Evolutionary conservation across 2,797 vertebrate species (phyloP).

Genomic region (Okamejei kenojei): DNA sequence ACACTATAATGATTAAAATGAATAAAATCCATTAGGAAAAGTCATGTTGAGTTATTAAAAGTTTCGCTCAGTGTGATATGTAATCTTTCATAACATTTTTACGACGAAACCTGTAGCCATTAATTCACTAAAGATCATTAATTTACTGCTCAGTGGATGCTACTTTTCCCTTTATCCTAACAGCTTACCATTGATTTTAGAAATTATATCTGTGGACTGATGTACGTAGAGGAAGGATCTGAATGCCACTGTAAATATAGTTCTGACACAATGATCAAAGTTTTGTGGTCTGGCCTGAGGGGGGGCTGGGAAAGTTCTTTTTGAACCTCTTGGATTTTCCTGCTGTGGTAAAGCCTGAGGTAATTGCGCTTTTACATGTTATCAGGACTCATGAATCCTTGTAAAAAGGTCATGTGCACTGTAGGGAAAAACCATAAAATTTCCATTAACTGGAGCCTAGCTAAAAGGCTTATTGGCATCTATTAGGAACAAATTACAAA

Average conservation of each 20-base stretch:
- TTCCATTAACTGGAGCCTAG: constrained; percentile 93
- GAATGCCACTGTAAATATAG: constrained; percentile 64
- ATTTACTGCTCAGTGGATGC: constrained; percentile 75
- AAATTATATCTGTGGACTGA: constrained; percentile 71
- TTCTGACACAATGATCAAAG: constrained; percentile 68
- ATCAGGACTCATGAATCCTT: constrained; percentile 65
- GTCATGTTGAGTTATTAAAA: constrained; percentile 91
- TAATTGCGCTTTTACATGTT: constrained; percentile 70
- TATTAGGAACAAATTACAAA: constrained; percentile 88
- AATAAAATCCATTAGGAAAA: constrained; percentile 98
- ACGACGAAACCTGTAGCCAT: constrained; percentile 73
- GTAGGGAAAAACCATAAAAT: constrained; percentile 87
- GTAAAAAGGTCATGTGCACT: constrained; percentile 83
- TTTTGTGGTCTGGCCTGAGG: constrained; percentile 48
- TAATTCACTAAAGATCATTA: constrained; percentile 79
- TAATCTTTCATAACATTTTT: constrained; percentile 82
- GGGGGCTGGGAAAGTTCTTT: constrained; percentile 57
- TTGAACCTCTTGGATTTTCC: constrained; percentile 53
- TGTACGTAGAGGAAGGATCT: constrained; percentile 63
- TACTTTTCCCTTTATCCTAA: constrained; percentile 75
- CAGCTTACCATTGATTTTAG: constrained; percentile 78
- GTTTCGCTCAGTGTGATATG: constrained; percentile 77
- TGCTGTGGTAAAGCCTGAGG: constrained; percentile 52
- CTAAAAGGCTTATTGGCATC: constrained; percentile 89
- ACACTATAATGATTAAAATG: constrained; percentile 99